Evolutionary conservation across 2,888 invertebrate genomes (phyloP).

Genomic region (Siphonodentalium dalli): DNA sequence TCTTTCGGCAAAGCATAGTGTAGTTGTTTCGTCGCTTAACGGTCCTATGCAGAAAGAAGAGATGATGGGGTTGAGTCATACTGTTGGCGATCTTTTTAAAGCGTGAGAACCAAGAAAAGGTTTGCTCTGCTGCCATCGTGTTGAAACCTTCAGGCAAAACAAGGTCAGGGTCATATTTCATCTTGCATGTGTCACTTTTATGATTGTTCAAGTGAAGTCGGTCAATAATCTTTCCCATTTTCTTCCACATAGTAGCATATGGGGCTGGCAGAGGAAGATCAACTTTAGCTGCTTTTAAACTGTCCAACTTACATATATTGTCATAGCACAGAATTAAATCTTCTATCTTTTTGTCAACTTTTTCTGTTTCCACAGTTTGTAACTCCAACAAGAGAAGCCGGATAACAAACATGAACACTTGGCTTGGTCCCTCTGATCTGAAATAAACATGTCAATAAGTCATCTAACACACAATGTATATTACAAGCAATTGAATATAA

Average conservation of each 20-base stretch:
- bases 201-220: constrained; percentile 14
- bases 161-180: constrained; percentile 3
- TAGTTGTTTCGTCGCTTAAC: constrained; percentile 2
- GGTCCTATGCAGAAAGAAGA: constrained; percentile 13
- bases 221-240: constrained; percentile 15
- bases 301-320: constrained; percentile 8
- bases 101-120: constrained; percentile 7
- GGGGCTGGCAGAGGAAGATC: constrained; percentile 10
- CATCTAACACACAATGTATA: no score
- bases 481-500: no score
- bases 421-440: constrained; percentile 9
- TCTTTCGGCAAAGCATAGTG: not conserved
- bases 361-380: not conserved
- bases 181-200: constrained; percentile 3
- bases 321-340: constrained; percentile 8
- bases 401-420: constrained; percentile 2
- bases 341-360: constrained; percentile 4
- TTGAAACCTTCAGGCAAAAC: constrained; percentile 10
- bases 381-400: not conserved
- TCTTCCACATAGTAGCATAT: constrained; percentile 6
- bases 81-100: constrained; percentile 13
- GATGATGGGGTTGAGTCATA: constrained; percentile 15
- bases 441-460: no score
- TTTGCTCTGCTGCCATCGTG: constrained; percentile 15
- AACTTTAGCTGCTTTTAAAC: constrained; percentile 2